These are phyloP conservation scores for Alauda arvensis DNA, from an alignment of 2,797 vertebrate genomes.

Conservation along the genomic window DNA sequence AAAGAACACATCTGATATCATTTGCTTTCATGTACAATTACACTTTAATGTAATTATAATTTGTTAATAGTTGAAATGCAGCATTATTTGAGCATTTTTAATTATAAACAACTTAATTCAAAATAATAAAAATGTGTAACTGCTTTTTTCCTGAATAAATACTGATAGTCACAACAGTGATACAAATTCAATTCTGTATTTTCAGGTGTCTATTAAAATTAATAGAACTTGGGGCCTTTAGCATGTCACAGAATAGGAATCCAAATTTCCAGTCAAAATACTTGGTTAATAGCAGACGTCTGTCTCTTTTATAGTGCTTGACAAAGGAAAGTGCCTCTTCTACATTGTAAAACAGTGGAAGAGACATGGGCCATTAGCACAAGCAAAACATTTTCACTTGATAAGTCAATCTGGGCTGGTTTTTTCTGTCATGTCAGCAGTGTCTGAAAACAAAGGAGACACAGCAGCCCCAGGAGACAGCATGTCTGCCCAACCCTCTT, in stretches of 20 bases:
- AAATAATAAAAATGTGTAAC: not conserved
- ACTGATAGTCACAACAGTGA: not conserved
- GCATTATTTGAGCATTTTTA: not conserved
- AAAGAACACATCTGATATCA: not conserved
- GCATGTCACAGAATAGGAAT: not conserved
- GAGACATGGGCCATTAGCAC: slow-evolving; percentile 60
- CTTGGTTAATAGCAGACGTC: not conserved
- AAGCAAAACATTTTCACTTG: slow-evolving; percentile 63
- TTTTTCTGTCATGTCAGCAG: slow-evolving; percentile 51
- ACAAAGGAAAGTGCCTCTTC: slow-evolving; percentile 14
- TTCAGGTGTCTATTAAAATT: not conserved
- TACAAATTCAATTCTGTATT: not conserved
- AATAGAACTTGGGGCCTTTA: not conserved
- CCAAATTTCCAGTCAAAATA: slow-evolving; percentile 28
- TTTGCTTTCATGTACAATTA: not conserved
- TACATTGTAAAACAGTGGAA: slow-evolving; percentile 35
- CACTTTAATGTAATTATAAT: not conserved
- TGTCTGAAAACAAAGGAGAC: slow-evolving; percentile 61
- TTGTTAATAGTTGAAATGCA: not conserved
- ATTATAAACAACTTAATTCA: not conserved
- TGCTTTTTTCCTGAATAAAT: not conserved
- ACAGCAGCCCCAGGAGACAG: slow-evolving; percentile 61
- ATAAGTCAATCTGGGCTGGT: slow-evolving; percentile 55
- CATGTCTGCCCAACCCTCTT: slow-evolving; percentile 47
- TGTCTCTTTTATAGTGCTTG: slow-evolving; percentile 15